Evolutionary conservation across 2,797 vertebrate species (phyloP).

Genomic region (Neomorphus geoffroyi): DNA sequence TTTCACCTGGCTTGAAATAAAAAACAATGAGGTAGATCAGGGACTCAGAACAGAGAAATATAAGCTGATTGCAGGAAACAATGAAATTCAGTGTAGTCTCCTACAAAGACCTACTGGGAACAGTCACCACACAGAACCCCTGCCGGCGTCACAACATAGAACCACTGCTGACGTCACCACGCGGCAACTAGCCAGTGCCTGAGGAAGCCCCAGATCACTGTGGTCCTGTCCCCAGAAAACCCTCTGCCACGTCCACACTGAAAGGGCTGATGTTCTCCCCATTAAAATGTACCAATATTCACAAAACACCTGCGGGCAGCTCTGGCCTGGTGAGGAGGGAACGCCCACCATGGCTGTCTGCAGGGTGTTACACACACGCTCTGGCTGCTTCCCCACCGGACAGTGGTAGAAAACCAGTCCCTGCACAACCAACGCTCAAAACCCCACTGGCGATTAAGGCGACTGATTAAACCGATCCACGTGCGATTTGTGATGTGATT

Average conservation of each 20-base stretch:
- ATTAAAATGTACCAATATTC: not conserved
- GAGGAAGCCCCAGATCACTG: not conserved
- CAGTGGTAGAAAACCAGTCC: constrained; percentile 34
- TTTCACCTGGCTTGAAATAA: not conserved
- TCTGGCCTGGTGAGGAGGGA: not conserved
- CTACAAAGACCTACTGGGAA: not conserved
- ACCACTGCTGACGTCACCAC: too few relatives aligned
- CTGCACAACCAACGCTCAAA: constrained; percentile 56
- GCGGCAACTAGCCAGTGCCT: not conserved
- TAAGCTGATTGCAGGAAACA: not conserved
- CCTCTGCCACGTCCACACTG: not conserved
- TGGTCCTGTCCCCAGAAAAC: not conserved
- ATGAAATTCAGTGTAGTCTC: not conserved
- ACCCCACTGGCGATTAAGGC: constrained; percentile 62
- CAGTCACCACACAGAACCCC: too few relatives aligned
- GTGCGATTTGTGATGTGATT: constrained; percentile 52
- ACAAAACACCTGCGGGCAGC: not conserved
- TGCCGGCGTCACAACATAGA: too few relatives aligned
- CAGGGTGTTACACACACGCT: not conserved
- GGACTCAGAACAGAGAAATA: not conserved
- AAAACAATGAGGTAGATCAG: not conserved
- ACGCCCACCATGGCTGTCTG: not conserved
- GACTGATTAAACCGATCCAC: constrained; percentile 69
- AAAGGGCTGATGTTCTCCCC: not conserved
- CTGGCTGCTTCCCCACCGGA: constrained; percentile 13